Evolutionary conservation across 2,888 invertebrate species (phyloP), one percentile per base, ranked within the genome.

Genomic region (Linyphia triangularis): DNA sequence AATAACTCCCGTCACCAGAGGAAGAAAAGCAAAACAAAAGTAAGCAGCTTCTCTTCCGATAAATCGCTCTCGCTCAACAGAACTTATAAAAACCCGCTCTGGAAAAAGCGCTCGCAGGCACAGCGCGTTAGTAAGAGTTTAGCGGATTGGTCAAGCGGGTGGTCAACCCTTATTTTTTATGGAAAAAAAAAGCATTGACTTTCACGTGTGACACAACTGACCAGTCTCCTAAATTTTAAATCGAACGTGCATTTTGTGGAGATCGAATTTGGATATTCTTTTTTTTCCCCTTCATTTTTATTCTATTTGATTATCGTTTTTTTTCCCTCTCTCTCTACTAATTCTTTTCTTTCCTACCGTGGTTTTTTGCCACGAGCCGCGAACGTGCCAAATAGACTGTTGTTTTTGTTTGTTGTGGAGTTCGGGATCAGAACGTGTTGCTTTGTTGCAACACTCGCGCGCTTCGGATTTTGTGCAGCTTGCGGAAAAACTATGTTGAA

Each of bases 41-140:
- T 73, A 65, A 73, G 43, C 19, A 10, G 57, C 51, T n/a, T 22
- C 67, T 40, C 37, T 75, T 75, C 84, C 63, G 75, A 75, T 67
- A 84, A 84, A 75, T 70, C 75, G 75, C 75, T 67, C 67, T 33
- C 84, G 75, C 75, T 69, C 73, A n/a, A 83, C 82, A 61, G 75
- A 73, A 63, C 73, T 83, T 75, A 84, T 65, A 84, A 84, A 63
- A 84, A 84, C 84, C 84, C 84, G 84, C 84, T 84, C 84, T 51
- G 28, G 33, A 43, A 51, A 73, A 67, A 75, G 24, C 28, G 84
- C 84, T 84, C 28, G 51, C 37, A 75, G 84, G 75, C 84, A 75
- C 75, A 51, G 16, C 22, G 33, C 84, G 75, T 75, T 75, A 67
- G 75, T 84, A 75, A 84, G 75, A 84, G 73, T 84, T 75, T 84